These are phyloP conservation scores for Bursaphelenchus mucronatus DNA, from an alignment of 1,140 invertebrate species.

Conservation along the genomic window DNA sequence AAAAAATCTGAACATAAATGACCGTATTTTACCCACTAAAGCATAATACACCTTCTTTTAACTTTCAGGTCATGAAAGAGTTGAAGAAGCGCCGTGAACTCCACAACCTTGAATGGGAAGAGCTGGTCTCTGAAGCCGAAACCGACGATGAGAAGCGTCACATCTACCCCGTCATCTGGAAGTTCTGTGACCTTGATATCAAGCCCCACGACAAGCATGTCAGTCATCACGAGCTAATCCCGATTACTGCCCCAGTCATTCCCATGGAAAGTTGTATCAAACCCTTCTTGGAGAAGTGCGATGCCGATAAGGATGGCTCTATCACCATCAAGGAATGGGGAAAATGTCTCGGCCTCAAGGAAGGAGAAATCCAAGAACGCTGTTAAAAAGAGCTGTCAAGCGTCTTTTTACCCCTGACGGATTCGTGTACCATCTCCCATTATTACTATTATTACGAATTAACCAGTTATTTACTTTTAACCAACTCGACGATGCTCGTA, in stretches of 20 bases:
- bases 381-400: slow-evolving; percentile 56
- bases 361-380: slow-evolving; percentile 63
- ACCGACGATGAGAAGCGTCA: slow-evolving; percentile 72
- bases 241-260: slow-evolving; percentile 82
- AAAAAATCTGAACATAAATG: too few species aligned
- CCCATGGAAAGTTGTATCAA: slow-evolving; percentile 88
- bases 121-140: slow-evolving; percentile 69
- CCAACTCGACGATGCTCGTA: too few species aligned
- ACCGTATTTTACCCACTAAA: too few species aligned
- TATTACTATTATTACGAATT: too few species aligned
- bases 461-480: too few species aligned
- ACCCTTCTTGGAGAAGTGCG: slow-evolving; percentile 85
- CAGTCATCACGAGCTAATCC: slow-evolving; percentile 86
- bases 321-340: slow-evolving; percentile 86
- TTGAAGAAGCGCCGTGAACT: slow-evolving; percentile 81
- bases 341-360: slow-evolving; percentile 77
- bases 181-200: slow-evolving; percentile 81
- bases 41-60: neutral
- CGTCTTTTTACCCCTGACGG: too few species aligned
- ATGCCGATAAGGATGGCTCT: slow-evolving; percentile 77
- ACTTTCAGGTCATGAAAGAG: slow-evolving; percentile 67
- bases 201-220: slow-evolving; percentile 74
- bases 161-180: slow-evolving; percentile 82
- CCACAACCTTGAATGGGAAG: slow-evolving; percentile 72
- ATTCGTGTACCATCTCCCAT: too few species aligned